Conservation (phyloP, 2,113 vertebrate species). For the Trichomycterus rosablanca region DNA sequence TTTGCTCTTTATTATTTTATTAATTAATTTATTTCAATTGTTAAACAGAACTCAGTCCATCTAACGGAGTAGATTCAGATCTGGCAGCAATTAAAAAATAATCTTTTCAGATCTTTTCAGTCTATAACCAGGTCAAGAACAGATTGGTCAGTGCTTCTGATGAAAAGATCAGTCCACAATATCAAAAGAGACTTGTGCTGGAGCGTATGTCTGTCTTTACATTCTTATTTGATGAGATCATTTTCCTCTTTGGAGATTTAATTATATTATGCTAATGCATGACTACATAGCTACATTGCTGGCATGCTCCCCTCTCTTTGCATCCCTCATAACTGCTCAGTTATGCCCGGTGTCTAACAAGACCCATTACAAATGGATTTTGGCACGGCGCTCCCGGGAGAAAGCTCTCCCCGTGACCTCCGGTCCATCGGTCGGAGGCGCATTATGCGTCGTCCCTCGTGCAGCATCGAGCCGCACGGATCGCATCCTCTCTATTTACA, state of each 20-base stretch:
- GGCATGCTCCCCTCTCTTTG: conserved; percentile 39
- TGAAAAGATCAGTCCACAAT: no score
- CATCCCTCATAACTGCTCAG: conserved; percentile 33
- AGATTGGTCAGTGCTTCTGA: no score
- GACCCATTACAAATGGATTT: conserved; percentile 61
- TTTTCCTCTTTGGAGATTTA: conserved; percentile 47
- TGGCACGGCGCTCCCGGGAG: conserved; percentile 45
- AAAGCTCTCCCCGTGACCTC: conserved; percentile 44
- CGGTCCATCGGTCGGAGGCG: conserved; percentile 41
- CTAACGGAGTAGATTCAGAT: no score
- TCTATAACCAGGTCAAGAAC: no score
- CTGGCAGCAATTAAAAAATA: no score
- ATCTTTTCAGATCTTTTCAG: no score
- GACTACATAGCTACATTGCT: conserved; percentile 15
- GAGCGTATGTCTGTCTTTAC: conserved; percentile 21
- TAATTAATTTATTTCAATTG: no score
- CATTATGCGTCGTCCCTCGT: conserved; percentile 42
- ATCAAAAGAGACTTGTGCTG: no score
- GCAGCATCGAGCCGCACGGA: conserved; percentile 41
- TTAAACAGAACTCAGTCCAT: no score
- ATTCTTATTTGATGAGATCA: conserved; percentile 49
- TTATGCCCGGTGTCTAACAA: conserved; percentile 48
- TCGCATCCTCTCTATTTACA: background rate
- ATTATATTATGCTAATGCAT: conserved; percentile 52
- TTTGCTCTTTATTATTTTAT: no score